These are phyloP conservation scores for Agriopis leucophaearia DNA, from an alignment of 2,888 invertebrate genomes.

Conservation along the genomic window DNA sequence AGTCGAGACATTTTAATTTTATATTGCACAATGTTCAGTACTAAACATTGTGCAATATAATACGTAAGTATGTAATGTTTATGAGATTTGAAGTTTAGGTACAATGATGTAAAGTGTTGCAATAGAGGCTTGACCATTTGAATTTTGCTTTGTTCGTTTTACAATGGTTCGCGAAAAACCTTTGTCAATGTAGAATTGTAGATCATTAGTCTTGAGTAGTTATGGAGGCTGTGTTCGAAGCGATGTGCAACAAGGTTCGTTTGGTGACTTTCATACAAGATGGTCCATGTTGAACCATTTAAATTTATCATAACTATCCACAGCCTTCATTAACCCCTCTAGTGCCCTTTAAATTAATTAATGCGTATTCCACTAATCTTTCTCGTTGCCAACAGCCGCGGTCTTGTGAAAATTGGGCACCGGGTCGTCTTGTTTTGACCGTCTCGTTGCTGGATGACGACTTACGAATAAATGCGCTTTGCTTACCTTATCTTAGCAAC, in stretches of 20 bases:
- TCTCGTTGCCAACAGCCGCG: neutral
- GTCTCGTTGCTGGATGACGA: no score
- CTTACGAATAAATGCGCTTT: no score
- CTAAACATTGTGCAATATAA: no score
- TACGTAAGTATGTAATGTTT: slow-evolving; percentile 7
- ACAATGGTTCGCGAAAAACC: slow-evolving; percentile 1
- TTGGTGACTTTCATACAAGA: no score
- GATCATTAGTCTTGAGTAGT: neutral
- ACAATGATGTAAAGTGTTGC: slow-evolving; percentile 12
- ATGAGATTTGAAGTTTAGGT: slow-evolving; percentile 6
- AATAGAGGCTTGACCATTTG: slow-evolving; percentile 8
- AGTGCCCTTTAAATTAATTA: no score
- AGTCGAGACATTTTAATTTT: slow-evolving; percentile 6
- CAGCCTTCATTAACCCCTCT: neutral
- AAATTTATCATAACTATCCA: neutral
- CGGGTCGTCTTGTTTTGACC: no score
- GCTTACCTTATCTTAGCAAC: neutral
- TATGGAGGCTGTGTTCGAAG: neutral
- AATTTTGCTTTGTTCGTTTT: slow-evolving; percentile 3
- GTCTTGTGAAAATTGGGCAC: no score
- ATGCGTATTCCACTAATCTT: no score
- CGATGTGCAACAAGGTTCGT: neutral
- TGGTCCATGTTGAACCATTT: no score
- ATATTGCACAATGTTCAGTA: slow-evolving; percentile 10
- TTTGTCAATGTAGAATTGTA: slow-evolving; percentile 3